Base-by-base conservation (phyloP, 1,140 invertebrate species). In the Drosophila sucinea region DNA sequence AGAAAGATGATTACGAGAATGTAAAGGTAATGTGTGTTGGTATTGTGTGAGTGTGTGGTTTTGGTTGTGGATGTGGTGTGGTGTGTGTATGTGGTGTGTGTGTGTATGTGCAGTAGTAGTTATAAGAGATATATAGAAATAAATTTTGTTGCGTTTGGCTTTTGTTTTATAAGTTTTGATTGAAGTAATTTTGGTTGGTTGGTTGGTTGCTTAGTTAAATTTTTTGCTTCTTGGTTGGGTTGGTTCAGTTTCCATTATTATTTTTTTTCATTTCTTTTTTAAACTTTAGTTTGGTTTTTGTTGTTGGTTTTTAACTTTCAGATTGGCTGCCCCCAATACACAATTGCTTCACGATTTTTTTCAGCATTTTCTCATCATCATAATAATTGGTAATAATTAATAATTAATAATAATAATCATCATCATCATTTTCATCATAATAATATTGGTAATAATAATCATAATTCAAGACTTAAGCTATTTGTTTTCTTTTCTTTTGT, bases 301-400 rank as follows among this genome's bases (percentile, higher is more conserved):
- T 51, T 27, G 44, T 51, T 51, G 40, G 40, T 41, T 41, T 51
- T 51, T 51, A 51, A 51, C 44, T 51, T 83, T 90, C 79, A 83
- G 79, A 91, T 90, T 91, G 90, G 90, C 90, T 91, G 90, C 87
- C 90, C 90, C 90, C 90, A 91, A 91, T 91, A 91, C 90, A 91
- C 90, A 91, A 91, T 91, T 91, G 90, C 90, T 91, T 91, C 90
- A 91, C 90, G 90, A 91, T 91, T 91, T 91, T 90, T 91, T 91
- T 91, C 90, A 91, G 84, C 90, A 86, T 86, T 82, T 82, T 86
- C 79, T 84, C 82, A 86, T 85, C 81, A 84, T 83, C 79, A 83
- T 83, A 58, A 83, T 83, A 83, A 83, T 83, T 51, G 44, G 44
- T 51, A 51, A 51, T 51, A 51, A 51, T 51, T 51, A 51, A 51